Percentiles rank a stretch among this genome's conserved stretches.
phyloP scores from a whole-genome alignment of 2,888 invertebrate genomes.

The Ametastegia equiseti region DNA sequence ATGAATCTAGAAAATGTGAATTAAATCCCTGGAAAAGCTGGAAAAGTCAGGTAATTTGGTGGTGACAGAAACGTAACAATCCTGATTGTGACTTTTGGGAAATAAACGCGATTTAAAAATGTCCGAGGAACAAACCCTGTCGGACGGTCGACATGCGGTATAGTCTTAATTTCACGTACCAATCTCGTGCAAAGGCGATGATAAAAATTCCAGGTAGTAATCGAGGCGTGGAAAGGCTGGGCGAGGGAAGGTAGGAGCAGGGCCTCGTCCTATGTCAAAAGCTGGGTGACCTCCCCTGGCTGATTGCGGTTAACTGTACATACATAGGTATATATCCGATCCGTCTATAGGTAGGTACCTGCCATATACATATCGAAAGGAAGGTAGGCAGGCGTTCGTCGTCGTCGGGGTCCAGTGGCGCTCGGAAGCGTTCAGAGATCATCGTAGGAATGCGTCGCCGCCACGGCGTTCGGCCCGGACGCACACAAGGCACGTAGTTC shows the following conservation, averaged over 20 bases:
- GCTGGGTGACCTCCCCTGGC: conserved; percentile 65
- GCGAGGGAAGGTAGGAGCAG: too few species aligned
- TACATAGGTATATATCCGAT: too few species aligned
- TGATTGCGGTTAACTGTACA: background rate
- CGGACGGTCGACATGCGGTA: too few species aligned
- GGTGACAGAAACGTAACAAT: too few species aligned
- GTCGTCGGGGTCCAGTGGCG: conserved; percentile 40
- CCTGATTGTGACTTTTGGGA: too few species aligned
- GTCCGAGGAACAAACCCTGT: too few species aligned
- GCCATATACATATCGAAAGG: background rate
- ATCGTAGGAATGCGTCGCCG: conserved; percentile 38
- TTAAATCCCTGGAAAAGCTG: too few species aligned
- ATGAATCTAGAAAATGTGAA: too few species aligned
- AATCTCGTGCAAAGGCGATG: background rate
- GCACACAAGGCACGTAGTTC: conserved; percentile 28
- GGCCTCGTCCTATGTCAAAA: conserved; percentile 57
- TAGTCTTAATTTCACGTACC: too few species aligned
- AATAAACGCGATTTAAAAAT: too few species aligned
- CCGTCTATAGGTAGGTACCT: background rate
- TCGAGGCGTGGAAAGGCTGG: background rate
- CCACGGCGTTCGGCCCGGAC: conserved; percentile 27
- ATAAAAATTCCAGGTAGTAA: conserved; percentile 7
- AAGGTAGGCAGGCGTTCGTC: too few species aligned
- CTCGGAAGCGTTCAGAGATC: conserved; percentile 29
- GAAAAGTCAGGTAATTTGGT: too few species aligned